phyloP scores from a whole-genome alignment of 2,113 vertebrate species.

The Poecilia latipinna region DNA sequence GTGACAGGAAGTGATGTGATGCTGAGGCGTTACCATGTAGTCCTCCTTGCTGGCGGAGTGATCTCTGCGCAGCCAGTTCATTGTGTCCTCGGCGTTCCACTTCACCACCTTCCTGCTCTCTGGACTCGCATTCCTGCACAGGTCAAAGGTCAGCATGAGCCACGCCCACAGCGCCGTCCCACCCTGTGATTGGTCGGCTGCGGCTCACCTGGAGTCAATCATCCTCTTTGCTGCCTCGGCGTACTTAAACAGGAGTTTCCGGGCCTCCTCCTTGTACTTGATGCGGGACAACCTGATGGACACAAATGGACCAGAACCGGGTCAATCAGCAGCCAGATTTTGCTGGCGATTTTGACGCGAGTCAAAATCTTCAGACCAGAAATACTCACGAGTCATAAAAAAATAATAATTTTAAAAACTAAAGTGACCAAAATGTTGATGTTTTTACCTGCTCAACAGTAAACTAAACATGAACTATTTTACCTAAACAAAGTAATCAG shows the following conservation, averaged over 20 bases:
- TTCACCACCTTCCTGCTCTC: slow-evolving; percentile 98
- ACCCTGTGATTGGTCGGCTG: not conserved
- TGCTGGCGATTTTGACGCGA: too few relatives aligned
- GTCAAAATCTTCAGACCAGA: too few relatives aligned
- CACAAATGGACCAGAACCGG: not conserved
- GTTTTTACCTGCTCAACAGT: too few relatives aligned
- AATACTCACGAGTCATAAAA: too few relatives aligned
- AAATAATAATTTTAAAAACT: too few relatives aligned
- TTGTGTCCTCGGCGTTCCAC: slow-evolving; percentile 98
- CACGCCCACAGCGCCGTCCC: not conserved
- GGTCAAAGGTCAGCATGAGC: slow-evolving; percentile 5
- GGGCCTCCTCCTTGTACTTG: slow-evolving; percentile 97
- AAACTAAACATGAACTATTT: too few relatives aligned
- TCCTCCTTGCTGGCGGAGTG: slow-evolving; percentile 97
- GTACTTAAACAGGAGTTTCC: slow-evolving; percentile 94
- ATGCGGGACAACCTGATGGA: slow-evolving; percentile 92
- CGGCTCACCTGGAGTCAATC: slow-evolving; percentile 92
- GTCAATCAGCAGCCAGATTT: not conserved
- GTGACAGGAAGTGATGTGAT: not conserved
- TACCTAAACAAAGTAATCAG: too few relatives aligned
- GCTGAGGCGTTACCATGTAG: slow-evolving; percentile 87
- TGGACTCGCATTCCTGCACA: slow-evolving; percentile 90
- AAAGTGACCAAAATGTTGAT: too few relatives aligned
- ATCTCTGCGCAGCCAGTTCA: slow-evolving; percentile 97
- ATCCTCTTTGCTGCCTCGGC: slow-evolving; percentile 96